Evolutionary conservation across 1,140 invertebrate species (phyloP).

Genomic region (Diorhabda carinulata): DNA sequence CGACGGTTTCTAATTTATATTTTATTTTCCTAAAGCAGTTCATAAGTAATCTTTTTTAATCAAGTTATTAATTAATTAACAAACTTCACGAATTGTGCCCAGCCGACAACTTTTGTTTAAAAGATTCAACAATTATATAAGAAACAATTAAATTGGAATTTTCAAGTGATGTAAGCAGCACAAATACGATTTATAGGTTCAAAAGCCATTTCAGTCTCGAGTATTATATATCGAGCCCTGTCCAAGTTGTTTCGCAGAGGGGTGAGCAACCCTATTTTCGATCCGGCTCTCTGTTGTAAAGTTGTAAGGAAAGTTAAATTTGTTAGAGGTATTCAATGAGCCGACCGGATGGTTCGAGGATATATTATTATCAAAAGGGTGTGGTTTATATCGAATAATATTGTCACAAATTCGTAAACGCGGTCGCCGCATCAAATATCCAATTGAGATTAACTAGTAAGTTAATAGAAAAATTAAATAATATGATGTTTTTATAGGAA

Average conservation of each 20-base stretch:
- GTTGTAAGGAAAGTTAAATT: not conserved
- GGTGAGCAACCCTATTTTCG: not conserved
- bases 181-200: constrained; percentile 2
- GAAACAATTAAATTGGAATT: constrained; percentile 1
- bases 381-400: not conserved
- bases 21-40: too few species aligned
- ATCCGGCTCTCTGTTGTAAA: not conserved
- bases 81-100: too few species aligned
- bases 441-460: too few species aligned
- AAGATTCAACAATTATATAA: not conserved
- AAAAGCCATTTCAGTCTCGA: constrained; percentile 2
- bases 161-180: constrained; percentile 2
- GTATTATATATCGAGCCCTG: not conserved
- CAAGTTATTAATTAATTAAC: too few species aligned
- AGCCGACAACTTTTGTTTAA: too few species aligned
- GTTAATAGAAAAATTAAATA: too few species aligned
- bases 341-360: not conserved
- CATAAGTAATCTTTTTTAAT: too few species aligned
- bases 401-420: not conserved
- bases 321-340: not conserved
- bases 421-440: not conserved
- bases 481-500: too few species aligned
- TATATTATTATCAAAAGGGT: constrained; percentile 3
- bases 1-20: too few species aligned
- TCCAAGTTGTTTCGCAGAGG: not conserved